Conservation (phyloP, 2,888 invertebrate genomes). For the Candidula unifasciata region DNA sequence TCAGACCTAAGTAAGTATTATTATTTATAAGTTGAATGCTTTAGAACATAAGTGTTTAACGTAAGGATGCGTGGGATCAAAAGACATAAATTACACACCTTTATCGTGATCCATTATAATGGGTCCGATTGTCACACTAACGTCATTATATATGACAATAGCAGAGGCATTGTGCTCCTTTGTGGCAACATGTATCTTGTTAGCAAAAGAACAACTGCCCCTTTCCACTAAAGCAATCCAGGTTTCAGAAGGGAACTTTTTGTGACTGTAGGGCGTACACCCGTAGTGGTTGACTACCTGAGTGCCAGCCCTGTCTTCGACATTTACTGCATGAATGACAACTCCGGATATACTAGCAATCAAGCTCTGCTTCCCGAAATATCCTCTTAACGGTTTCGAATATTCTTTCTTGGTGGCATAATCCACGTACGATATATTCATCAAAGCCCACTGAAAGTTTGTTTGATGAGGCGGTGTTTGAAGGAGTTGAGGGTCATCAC, state of each 20-base stretch:
- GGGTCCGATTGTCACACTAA: constrained; percentile 64
- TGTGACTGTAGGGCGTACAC: constrained; percentile 33
- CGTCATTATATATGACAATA: constrained; percentile 89
- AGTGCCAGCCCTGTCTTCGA: neutral
- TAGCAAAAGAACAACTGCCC: constrained; percentile 89
- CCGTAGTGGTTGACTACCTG: constrained; percentile 28
- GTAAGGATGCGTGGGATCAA: too few relatives aligned
- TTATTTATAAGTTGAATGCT: too few relatives aligned
- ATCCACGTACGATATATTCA: neutral
- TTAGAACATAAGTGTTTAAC: too few relatives aligned
- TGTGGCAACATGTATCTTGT: constrained; percentile 88
- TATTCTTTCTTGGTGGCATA: neutral
- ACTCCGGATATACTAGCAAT: neutral
- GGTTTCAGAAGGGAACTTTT: constrained; percentile 79
- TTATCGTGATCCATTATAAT: constrained; percentile 8
- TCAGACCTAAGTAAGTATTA: too few relatives aligned
- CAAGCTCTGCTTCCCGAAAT: constrained; percentile 25
- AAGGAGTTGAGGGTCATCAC: constrained; percentile 7
- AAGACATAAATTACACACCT: neutral
- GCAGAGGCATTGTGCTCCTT: constrained; percentile 85
- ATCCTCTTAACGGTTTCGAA: neutral
- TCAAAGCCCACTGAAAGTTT: neutral
- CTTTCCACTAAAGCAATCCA: constrained; percentile 90
- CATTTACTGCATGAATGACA: constrained; percentile 17
- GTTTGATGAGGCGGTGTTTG: neutral